phyloP scores from a whole-genome alignment of 1,140 invertebrate species.

The Caligus rogercresseyi region DNA sequence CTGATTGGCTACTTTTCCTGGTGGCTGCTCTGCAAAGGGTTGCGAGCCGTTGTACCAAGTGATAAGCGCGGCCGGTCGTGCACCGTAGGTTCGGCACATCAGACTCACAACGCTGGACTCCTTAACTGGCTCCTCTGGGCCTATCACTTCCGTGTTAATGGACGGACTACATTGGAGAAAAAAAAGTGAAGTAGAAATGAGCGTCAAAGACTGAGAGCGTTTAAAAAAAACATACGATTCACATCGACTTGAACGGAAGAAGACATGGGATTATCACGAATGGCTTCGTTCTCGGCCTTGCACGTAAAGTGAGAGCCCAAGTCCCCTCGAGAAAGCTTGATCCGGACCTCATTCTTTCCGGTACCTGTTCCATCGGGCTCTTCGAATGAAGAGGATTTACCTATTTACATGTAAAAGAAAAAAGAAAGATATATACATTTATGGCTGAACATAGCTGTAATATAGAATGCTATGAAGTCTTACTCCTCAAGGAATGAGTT shows the following conservation, averaged over 20 bases:
- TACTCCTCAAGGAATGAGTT: no score
- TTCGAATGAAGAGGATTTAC: slow-evolving; percentile 17
- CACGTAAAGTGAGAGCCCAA: slow-evolving; percentile 55
- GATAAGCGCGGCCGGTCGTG: slow-evolving; percentile 56
- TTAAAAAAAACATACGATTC: slow-evolving; percentile 44
- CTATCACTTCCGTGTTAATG: slow-evolving; percentile 50
- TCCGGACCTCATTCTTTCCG: slow-evolving; percentile 40
- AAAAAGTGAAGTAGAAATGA: slow-evolving; percentile 5
- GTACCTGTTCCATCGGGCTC: slow-evolving; percentile 39
- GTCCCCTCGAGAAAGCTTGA: slow-evolving; percentile 53
- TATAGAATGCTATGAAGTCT: no score
- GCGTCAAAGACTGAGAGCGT: background rate
- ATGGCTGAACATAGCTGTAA: background rate
- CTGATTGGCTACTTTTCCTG: slow-evolving; percentile 8
- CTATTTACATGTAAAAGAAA: slow-evolving; percentile 3
- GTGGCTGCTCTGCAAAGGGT: slow-evolving; percentile 23
- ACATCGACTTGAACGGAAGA: slow-evolving; percentile 52
- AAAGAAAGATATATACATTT: slow-evolving; percentile 1
- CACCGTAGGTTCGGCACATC: slow-evolving; percentile 52
- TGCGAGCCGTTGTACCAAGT: slow-evolving; percentile 62
- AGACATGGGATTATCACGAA: slow-evolving; percentile 40
- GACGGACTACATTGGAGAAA: slow-evolving; percentile 48
- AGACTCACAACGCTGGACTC: slow-evolving; percentile 56
- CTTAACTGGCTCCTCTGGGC: slow-evolving; percentile 49
- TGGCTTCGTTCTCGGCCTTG: slow-evolving; percentile 49